phyloP scores from a whole-genome alignment of 30 jellyfish, hydroid and myxozoan genomes.

The Cassiopea andromeda region DNA sequence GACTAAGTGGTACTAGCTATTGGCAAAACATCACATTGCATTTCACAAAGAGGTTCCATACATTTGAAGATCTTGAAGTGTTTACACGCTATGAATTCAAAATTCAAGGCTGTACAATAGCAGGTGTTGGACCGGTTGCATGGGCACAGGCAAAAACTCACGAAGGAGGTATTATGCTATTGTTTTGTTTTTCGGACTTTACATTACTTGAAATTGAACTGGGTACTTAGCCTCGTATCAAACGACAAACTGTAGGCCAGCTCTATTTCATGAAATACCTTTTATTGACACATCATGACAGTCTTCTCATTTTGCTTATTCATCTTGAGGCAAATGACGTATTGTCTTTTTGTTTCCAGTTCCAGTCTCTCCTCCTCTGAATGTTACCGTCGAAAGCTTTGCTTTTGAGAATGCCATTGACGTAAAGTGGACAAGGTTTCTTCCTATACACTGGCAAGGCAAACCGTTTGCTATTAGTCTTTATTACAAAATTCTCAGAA shows the following conservation, averaged over 20 bases:
- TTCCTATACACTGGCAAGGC: slow-evolving; percentile 12
- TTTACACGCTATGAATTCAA: slow-evolving; percentile 31
- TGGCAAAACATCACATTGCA: slow-evolving; percentile 5
- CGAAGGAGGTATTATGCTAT: slow-evolving; percentile 43
- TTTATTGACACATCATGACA: too few species aligned
- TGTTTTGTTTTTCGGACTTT: background rate
- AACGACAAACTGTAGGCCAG: too few species aligned
- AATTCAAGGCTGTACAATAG: slow-evolving; percentile 31
- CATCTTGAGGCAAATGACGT: too few species aligned
- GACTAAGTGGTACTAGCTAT: background rate
- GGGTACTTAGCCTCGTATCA: too few species aligned
- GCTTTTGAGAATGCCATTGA: background rate
- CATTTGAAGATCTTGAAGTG: background rate
- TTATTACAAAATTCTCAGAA: background rate
- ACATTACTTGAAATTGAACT: background rate
- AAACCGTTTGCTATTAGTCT: background rate
- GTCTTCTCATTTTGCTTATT: too few species aligned
- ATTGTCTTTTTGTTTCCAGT: too few species aligned
- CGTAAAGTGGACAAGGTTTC: slow-evolving; percentile 1
- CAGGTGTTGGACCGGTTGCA: slow-evolving; percentile 48
- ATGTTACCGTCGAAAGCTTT: slow-evolving; percentile 22
- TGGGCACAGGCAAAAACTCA: slow-evolving; percentile 19
- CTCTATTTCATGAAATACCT: too few species aligned
- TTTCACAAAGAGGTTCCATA: background rate
- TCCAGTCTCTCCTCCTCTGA: slow-evolving; percentile 1